These are phyloP conservation scores for Salmo trutta DNA, from an alignment of 2,797 vertebrate genomes.

Conservation along the genomic window DNA sequence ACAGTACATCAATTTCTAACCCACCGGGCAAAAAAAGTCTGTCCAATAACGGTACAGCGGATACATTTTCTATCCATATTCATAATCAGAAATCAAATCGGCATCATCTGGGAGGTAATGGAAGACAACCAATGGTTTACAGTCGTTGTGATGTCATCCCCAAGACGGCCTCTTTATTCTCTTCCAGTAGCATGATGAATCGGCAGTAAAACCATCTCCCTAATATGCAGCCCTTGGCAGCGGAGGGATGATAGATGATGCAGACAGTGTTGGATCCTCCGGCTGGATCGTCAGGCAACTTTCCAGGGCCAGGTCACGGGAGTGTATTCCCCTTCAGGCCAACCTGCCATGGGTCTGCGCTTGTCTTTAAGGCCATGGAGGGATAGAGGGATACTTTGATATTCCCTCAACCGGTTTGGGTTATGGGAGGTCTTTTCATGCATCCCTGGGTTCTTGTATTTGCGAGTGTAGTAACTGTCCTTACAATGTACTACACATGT, in stretches of 20 bases:
- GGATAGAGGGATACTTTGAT: constrained; percentile 1
- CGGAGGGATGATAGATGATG: constrained; percentile 52
- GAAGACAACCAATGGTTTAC: constrained; percentile 5
- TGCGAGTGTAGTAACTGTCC: background rate
- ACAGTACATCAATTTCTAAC: background rate
- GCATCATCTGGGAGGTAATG: background rate
- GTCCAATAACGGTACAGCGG: background rate
- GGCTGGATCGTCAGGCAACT: constrained; percentile 33
- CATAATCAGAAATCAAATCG: background rate
- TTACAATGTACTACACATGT: background rate
- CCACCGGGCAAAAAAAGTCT: background rate
- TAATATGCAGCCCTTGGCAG: constrained; percentile 36
- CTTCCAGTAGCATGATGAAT: constrained; percentile 36
- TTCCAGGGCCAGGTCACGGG: constrained; percentile 51
- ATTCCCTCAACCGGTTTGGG: constrained; percentile 10
- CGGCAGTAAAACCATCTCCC: constrained; percentile 23
- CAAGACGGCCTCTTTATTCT: constrained; percentile 21
- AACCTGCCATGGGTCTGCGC: constrained; percentile 49
- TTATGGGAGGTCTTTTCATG: constrained; percentile 12
- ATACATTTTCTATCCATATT: background rate
- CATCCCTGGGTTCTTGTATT: background rate
- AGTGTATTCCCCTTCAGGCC: constrained; percentile 38
- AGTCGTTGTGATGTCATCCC: constrained; percentile 36
- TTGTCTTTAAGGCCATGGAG: constrained; percentile 39
- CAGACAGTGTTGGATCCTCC: constrained; percentile 51